Evolutionary conservation across 2,113 vertebrate species (phyloP).

Genomic region (Elanus axillaris): DNA sequence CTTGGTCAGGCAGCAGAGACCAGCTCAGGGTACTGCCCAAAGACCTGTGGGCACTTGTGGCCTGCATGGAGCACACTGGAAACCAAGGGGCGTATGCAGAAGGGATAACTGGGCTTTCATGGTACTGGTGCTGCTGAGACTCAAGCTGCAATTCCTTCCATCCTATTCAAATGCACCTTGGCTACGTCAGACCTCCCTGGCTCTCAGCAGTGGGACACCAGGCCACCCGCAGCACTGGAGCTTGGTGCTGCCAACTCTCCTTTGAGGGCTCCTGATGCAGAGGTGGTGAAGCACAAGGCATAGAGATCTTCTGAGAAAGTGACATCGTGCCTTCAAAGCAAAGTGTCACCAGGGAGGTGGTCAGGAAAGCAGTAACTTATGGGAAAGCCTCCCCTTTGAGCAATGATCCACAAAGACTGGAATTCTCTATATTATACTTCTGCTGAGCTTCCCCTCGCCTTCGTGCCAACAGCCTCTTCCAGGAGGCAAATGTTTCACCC

Average conservation of each 20-base stretch:
- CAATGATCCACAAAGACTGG: background rate
- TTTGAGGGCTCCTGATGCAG: background rate
- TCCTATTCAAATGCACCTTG: background rate
- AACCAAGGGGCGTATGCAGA: background rate
- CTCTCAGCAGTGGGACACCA: background rate
- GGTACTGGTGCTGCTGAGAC: background rate
- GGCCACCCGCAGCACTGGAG: background rate
- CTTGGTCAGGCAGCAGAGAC: background rate
- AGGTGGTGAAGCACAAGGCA: background rate
- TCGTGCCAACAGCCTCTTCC: background rate
- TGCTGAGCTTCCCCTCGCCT: background rate
- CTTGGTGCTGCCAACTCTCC: background rate
- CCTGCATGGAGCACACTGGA: background rate
- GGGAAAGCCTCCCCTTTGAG: background rate
- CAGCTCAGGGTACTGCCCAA: background rate
- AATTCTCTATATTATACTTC: background rate
- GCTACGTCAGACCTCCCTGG: background rate
- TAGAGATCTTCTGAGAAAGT: background rate
- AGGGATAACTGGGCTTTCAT: background rate
- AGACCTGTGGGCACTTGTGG: background rate
- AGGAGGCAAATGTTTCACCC: background rate
- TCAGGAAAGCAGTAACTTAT: background rate
- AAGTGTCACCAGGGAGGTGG: background rate
- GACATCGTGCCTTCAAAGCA: background rate
- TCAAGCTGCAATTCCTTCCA: background rate